Conservation (phyloP, 2,113 vertebrate genomes). For the Pomatorhinus ruficollis region DNA sequence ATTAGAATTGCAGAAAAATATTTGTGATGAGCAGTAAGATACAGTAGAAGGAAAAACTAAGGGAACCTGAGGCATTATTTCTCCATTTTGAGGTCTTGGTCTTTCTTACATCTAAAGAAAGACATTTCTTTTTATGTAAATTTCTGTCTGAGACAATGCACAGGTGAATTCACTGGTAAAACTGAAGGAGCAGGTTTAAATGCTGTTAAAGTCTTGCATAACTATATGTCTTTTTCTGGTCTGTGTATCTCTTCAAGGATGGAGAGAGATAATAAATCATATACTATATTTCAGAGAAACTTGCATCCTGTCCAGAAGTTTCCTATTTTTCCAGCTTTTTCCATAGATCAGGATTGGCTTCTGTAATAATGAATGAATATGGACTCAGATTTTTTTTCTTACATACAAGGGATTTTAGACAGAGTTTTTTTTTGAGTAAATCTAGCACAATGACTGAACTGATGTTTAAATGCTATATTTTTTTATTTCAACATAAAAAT, state of each 20-base stretch:
- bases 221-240: background rate
- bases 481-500: background rate
- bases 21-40: background rate
- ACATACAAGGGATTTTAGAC: rapidly evolving
- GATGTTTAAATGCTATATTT: background rate
- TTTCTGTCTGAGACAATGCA: background rate
- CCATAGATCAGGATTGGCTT: background rate
- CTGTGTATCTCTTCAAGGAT: background rate
- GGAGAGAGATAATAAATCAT: background rate
- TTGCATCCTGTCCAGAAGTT: background rate
- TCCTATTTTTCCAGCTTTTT: background rate
- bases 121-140: background rate
- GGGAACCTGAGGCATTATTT: background rate
- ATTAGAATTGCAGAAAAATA: background rate
- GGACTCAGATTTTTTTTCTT: background rate
- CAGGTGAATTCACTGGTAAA: background rate
- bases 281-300: background rate
- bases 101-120: background rate
- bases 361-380: background rate
- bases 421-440: background rate
- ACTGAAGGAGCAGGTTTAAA: background rate
- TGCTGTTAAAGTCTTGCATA: background rate
- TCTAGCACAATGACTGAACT: background rate
- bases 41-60: background rate
- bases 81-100: background rate